Evolutionary conservation across 2,113 vertebrate species (phyloP).

Genomic region (Thermophis baileyi): DNA sequence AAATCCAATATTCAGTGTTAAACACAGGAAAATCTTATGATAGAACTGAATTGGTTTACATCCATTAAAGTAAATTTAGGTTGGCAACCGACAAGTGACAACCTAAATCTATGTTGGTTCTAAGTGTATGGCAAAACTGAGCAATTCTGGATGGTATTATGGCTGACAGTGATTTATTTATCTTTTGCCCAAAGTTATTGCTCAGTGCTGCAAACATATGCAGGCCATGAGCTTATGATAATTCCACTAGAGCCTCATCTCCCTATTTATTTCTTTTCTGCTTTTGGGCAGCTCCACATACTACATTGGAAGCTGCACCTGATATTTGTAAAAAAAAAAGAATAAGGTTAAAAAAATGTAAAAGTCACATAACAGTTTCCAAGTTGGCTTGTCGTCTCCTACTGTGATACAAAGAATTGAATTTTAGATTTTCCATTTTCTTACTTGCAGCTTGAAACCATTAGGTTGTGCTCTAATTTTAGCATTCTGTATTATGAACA

Average conservation of each 20-base stretch:
- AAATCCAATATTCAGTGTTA: neutral
- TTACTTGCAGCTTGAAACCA: constrained; percentile 41
- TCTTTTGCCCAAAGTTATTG: neutral
- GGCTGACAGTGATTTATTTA: neutral
- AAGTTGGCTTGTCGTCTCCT: constrained; percentile 32
- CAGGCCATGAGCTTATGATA: neutral
- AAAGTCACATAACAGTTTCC: neutral
- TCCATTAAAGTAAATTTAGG: neutral
- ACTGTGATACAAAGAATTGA: constrained; percentile 44
- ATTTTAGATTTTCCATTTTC: constrained; percentile 45
- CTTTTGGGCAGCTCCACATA: neutral
- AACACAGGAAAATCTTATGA: neutral
- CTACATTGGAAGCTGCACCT: neutral
- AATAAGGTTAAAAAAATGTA: neutral
- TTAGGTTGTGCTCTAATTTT: constrained; percentile 35
- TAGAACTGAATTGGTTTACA: neutral
- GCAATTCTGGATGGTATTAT: neutral
- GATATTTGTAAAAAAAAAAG: neutral
- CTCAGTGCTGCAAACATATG: neutral
- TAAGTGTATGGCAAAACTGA: neutral
- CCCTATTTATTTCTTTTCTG: neutral
- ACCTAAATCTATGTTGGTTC: neutral
- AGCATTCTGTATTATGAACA: neutral
- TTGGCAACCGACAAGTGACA: neutral
- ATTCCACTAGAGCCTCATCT: neutral